Evolutionary conservation across 2,113 vertebrate genomes (phyloP), one percentile per base, ranked within the genome.

Genomic region (Rhea pennata): DNA sequence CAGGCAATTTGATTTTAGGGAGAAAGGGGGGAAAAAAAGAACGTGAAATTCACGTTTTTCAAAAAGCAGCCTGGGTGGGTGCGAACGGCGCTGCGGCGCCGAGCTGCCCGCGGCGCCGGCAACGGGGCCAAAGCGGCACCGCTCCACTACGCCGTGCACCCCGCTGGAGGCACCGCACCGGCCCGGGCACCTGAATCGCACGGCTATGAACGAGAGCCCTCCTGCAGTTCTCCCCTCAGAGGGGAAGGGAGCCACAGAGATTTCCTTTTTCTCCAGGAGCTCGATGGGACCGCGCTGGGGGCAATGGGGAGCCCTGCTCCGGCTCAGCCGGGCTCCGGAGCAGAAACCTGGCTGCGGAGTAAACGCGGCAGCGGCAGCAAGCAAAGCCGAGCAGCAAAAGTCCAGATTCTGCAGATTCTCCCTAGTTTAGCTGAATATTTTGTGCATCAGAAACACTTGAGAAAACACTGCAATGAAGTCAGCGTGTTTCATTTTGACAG

Each of bases 301-400:
- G 92, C 67, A 26, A 48, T 0, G 33, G 27, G 83, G 53, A 92
- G 65, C 42, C 75, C 87, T 5, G 9, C 58, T 46, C 93, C 94
- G 92, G 91, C 53, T 91, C 50, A 76, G 78, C 78, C 87, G 67
- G 77, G 87, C 64, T 92, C 81, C 71, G 81, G 92, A 71, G 92
- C 87, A 80, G 78, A 94, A 88, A 59, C 24, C 76, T 77, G 78
- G 70, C 67, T 86, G 24, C n/a, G 59, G 77, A 76, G 89, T 78
- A 82, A 88, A 90, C 33, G 66, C 15, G 87, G 88, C 58, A 92
- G 93, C n/a, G 40, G 46, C 65, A 66, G 78, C 66, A 91, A 92
- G 71, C 6, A 44, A 94, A 93, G 91, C 24, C 31, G 59, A 31
- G 75, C 87, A 81, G 74, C 87, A 94, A 66, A 93, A 23, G 17